Conservation (phyloP, 2,888 invertebrate genomes). For the Lithophane ornitopus region DNA sequence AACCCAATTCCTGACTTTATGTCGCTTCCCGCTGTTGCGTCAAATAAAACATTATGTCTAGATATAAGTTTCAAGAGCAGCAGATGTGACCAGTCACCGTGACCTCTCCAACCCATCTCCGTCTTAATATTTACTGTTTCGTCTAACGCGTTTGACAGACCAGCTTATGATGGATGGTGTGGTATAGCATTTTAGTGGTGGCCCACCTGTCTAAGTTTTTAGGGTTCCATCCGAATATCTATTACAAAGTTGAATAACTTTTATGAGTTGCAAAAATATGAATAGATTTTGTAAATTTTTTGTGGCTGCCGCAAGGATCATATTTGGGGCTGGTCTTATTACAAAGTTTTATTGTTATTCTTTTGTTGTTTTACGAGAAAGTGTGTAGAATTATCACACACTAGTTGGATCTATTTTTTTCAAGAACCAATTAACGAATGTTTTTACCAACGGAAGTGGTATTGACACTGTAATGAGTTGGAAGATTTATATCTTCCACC, state of each 20-base stretch:
- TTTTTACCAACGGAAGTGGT: too few relatives aligned
- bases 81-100: slow-evolving; percentile 59
- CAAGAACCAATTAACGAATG: too few relatives aligned
- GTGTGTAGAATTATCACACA: slow-evolving; percentile 2
- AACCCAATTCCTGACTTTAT: slow-evolving; percentile 71
- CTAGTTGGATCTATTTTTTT: too few relatives aligned
- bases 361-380: slow-evolving; percentile 28
- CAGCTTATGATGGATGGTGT: slow-evolving; percentile 55
- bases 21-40: slow-evolving; percentile 71
- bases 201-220: slow-evolving; percentile 58
- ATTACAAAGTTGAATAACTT: slow-evolving; percentile 60
- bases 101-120: slow-evolving; percentile 52
- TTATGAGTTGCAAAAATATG: slow-evolving; percentile 45
- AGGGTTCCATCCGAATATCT: slow-evolving; percentile 58
- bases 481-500: too few relatives aligned
- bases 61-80: slow-evolving; percentile 71
- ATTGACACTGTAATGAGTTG: too few relatives aligned
- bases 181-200: slow-evolving; percentile 55
- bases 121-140: slow-evolving; percentile 33
- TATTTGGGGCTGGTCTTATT: slow-evolving; percentile 47
- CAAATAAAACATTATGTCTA: slow-evolving; percentile 71
- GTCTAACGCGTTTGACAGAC: slow-evolving; percentile 44
- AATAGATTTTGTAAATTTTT: slow-evolving; percentile 49
- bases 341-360: slow-evolving; percentile 48
- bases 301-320: slow-evolving; percentile 26